These are phyloP conservation scores for Neelides sp. DNA, from an alignment of 1,140 invertebrate genomes.

Conservation along the genomic window DNA sequence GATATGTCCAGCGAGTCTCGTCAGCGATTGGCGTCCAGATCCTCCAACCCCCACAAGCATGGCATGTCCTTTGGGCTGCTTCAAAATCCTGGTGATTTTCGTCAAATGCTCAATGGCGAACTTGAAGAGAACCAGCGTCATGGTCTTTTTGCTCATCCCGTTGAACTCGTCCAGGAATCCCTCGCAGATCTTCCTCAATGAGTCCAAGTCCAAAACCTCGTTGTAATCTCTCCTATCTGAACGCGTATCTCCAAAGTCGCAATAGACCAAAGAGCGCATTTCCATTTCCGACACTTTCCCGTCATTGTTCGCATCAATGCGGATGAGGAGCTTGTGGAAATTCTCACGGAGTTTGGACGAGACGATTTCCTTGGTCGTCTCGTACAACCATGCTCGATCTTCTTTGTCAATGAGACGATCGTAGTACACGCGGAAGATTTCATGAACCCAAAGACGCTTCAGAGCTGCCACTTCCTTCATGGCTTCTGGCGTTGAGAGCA, in stretches of 20 bases:
- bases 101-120: slow-evolving; percentile 92
- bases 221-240: slow-evolving; percentile 74
- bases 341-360: slow-evolving; percentile 40
- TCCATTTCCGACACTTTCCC: slow-evolving; percentile 53
- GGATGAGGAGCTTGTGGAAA: slow-evolving; percentile 43
- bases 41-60: slow-evolving; percentile 80
- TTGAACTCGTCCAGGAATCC: slow-evolving; percentile 84
- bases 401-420: slow-evolving; percentile 74
- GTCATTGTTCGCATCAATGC: slow-evolving; percentile 40
- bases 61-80: slow-evolving; percentile 75
- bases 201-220: slow-evolving; percentile 72
- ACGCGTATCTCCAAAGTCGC: slow-evolving; percentile 90
- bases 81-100: slow-evolving; percentile 76
- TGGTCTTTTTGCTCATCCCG: slow-evolving; percentile 92
- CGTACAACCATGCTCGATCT: slow-evolving; percentile 72
- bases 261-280: slow-evolving; percentile 77
- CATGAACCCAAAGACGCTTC: slow-evolving; percentile 88
- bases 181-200: slow-evolving; percentile 71
- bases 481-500: slow-evolving; percentile 82
- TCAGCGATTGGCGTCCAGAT: slow-evolving; percentile 79
- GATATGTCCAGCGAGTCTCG: slow-evolving; percentile 78
- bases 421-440: slow-evolving; percentile 78
- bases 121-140: slow-evolving; percentile 91
- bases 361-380: slow-evolving; percentile 37
- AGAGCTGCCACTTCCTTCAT: slow-evolving; percentile 74